Evolutionary conservation across 2,888 invertebrate genomes (phyloP).

Genomic region (Lacanobia wlatinum): DNA sequence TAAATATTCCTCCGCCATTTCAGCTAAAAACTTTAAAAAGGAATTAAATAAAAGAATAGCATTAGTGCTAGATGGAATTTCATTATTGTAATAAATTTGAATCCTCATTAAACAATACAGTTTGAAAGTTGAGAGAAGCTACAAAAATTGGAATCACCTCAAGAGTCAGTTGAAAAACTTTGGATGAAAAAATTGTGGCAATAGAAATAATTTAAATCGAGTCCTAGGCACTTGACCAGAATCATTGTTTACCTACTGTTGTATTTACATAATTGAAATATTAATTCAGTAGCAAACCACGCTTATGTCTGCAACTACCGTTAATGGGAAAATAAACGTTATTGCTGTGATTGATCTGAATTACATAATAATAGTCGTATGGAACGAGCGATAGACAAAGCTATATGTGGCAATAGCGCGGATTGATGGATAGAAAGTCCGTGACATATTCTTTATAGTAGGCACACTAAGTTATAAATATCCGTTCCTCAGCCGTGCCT

Average conservation of each 20-base stretch:
- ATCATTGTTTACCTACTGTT: conserved; percentile 29
- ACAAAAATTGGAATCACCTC: conserved; percentile 24
- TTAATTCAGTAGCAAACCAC: conserved; percentile 31
- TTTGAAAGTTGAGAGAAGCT: not conserved
- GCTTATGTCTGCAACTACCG: conserved; percentile 8
- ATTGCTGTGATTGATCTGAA: conserved; percentile 56
- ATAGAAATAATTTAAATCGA: conserved; percentile 28
- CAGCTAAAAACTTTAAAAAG: conserved; percentile 5
- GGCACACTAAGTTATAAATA: conserved; percentile 55
- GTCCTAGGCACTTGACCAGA: conserved; percentile 32
- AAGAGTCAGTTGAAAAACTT: conserved; percentile 32
- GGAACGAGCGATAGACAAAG: conserved; percentile 3
- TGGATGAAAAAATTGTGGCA: conserved; percentile 11
- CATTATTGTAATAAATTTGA: conserved; percentile 16
- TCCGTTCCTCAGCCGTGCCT: conserved; percentile 41
- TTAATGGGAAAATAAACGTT: conserved; percentile 56
- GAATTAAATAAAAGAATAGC: conserved; percentile 5
- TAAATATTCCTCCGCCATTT: conserved; percentile 10
- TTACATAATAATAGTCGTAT: conserved; percentile 10
- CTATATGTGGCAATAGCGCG: not conserved
- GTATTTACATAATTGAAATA: conserved; percentile 29
- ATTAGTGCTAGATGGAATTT: conserved; percentile 17
- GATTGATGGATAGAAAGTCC: conserved; percentile 31
- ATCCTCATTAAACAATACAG: conserved; percentile 20
- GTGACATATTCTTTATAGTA: conserved; percentile 40